These are phyloP conservation scores for Netelia melanura DNA, from an alignment of 2,888 invertebrate species.

Conservation along the genomic window DNA sequence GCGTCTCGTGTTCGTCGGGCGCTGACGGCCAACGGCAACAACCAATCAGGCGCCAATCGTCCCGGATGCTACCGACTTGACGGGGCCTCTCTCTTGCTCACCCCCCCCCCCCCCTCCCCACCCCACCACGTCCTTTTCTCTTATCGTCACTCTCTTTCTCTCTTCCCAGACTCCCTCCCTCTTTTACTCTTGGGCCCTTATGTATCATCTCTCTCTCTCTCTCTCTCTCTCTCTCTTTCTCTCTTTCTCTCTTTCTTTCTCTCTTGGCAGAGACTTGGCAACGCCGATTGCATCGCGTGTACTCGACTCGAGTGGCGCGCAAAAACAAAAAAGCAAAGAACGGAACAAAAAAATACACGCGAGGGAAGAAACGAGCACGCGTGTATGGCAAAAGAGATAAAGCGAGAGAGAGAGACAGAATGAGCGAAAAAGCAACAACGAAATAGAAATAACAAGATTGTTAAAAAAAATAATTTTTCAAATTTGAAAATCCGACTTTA, in stretches of 20 bases:
- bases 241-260: background rate
- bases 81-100: slow-evolving; percentile 39
- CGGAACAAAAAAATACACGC: slow-evolving; percentile 42
- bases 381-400: slow-evolving; percentile 34
- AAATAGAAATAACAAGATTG: slow-evolving; percentile 14
- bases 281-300: slow-evolving; percentile 65
- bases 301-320: slow-evolving; percentile 42
- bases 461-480: background rate
- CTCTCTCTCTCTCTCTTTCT: slow-evolving; percentile 32
- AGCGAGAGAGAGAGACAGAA: slow-evolving; percentile 28
- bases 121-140: slow-evolving; percentile 36
- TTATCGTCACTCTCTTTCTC: slow-evolving; percentile 46
- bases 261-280: slow-evolving; percentile 60
- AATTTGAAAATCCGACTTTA: background rate
- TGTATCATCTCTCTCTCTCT: slow-evolving; percentile 20
- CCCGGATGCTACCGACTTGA: slow-evolving; percentile 70
- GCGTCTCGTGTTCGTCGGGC: slow-evolving; percentile 62
- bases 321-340: slow-evolving; percentile 32
- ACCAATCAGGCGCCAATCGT: slow-evolving; percentile 70
- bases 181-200: slow-evolving; percentile 16
- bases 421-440: slow-evolving; percentile 25
- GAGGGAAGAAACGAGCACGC: slow-evolving; percentile 51
- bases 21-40: slow-evolving; percentile 60
- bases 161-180: background rate
- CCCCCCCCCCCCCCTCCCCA: slow-evolving; percentile 15